Evolutionary conservation across 2,797 vertebrate species (phyloP).

Genomic region (Dipus sagitta): DNA sequence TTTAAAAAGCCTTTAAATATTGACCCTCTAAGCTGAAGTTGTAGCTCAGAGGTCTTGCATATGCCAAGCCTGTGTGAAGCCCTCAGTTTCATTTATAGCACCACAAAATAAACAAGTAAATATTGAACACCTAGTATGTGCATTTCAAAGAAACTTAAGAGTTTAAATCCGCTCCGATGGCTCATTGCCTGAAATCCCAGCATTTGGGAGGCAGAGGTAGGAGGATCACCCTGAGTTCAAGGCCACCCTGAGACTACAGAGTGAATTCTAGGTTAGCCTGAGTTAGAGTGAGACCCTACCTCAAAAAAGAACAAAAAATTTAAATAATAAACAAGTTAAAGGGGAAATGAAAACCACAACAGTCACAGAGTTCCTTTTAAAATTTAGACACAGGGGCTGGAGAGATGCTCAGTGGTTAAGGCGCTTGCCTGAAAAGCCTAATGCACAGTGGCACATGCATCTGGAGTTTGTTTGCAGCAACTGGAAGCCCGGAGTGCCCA

Average conservation of each 20-base stretch:
- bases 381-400: not conserved
- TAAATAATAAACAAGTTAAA: not conserved
- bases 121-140: not conserved
- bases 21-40: not conserved
- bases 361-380: not conserved
- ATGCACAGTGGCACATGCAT: too few species aligned
- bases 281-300: not conserved
- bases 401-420: too few species aligned
- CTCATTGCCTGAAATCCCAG: not conserved
- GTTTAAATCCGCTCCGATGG: not conserved
- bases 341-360: not conserved
- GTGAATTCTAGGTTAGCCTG: not conserved
- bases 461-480: too few species aligned
- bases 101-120: not conserved
- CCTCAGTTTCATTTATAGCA: not conserved
- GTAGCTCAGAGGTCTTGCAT: not conserved
- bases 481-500: too few species aligned
- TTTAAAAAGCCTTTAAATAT: not conserved
- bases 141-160: not conserved
- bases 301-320: not conserved
- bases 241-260: too few species aligned
- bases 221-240: not conserved
- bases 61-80: not conserved
- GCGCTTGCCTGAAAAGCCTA: too few species aligned
- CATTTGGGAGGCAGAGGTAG: not conserved